Evolutionary conservation across 30 jellyfish, hydroid and myxozoan genomes (phyloP), one percentile per base, ranked within the genome.

Genomic region (Aurelia sp.): DNA sequence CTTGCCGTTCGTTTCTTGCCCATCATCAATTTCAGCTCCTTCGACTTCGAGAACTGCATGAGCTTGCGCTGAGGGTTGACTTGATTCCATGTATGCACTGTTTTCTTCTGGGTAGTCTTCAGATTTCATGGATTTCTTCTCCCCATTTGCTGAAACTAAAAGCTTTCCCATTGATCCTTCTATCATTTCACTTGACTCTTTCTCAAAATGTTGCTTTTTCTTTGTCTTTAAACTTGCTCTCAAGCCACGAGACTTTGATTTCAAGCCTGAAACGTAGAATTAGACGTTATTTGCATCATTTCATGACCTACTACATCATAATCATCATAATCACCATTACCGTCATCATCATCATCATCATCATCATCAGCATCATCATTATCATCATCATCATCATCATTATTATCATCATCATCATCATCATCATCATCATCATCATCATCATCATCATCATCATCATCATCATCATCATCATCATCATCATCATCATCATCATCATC

Each of bases 11-110:
- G 41, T 79, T 19, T 35, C 78, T 13, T 67, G 78, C 4, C 59
- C 35, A 17, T 67, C 76, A 5, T 35, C 72, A 61, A 76, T 74
- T 21, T 88, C 91, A 17, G 91, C 91, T 5, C 91, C 96, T 33
- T 77, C 90, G 2, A 88, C 85, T 38, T 88, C 96, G 30, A 88
- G 70, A 12, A 52, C 77, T 0, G 96, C 91, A 44, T 78, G 89
- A 15, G 79, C 64, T 65, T 75, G 90, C 0, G 58, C 84, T 15
- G 53, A 63, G 1, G 41, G 74, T 13, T 65, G 59, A 59, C 58
- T 47, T 7, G 24, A 22, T 15, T 82, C 65, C 7, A 63, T 18
- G 13, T 31, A 63, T 8, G 16, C 53, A 27, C 71, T 35, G 2
- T 82, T 60, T 24, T 79, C 90, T 10, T 61, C 72, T 18, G 91